A percentile compares a stretch with the other conserved stretches of the same genome.
Evolutionary conservation across 2,797 vertebrate species (phyloP).

Genomic region (Dendrocincla tyrannina): DNA sequence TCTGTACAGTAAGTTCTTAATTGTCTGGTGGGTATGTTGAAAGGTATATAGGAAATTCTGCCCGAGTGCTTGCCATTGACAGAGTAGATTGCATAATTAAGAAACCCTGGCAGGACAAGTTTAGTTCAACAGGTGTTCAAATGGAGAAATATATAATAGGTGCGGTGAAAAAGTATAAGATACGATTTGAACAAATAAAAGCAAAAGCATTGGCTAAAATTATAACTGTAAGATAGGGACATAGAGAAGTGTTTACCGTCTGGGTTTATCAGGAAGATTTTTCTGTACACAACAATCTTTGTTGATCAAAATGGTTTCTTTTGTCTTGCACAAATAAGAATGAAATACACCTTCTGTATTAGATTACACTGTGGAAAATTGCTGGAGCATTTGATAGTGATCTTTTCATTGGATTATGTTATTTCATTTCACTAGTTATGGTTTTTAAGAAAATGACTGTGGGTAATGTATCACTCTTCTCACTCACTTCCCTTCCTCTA

Average conservation of each 20-base stretch:
- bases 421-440: not conserved
- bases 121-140: conserved; percentile 76
- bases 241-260: conserved; percentile 60
- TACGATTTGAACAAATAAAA: conserved; percentile 67
- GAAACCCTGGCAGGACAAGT: conserved; percentile 70
- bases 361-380: not conserved
- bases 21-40: conserved; percentile 66
- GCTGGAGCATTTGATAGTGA: not conserved
- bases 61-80: conserved; percentile 64
- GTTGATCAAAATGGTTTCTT: not conserved
- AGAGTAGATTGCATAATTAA: conserved; percentile 78
- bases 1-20: conserved; percentile 64
- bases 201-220: conserved; percentile 62
- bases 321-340: not conserved
- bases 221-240: conserved; percentile 53
- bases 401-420: not conserved
- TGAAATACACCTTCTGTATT: not conserved
- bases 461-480: not conserved
- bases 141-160: conserved; percentile 61
- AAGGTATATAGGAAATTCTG: conserved; percentile 77
- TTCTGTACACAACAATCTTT: not conserved
- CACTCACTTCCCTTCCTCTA: not conserved
- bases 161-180: conserved; percentile 55
- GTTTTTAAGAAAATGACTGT: not conserved
- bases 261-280: conserved; percentile 42